phyloP scores from a whole-genome alignment of 2,113 vertebrate species.

The Nerophis lumbriciformis region DNA sequence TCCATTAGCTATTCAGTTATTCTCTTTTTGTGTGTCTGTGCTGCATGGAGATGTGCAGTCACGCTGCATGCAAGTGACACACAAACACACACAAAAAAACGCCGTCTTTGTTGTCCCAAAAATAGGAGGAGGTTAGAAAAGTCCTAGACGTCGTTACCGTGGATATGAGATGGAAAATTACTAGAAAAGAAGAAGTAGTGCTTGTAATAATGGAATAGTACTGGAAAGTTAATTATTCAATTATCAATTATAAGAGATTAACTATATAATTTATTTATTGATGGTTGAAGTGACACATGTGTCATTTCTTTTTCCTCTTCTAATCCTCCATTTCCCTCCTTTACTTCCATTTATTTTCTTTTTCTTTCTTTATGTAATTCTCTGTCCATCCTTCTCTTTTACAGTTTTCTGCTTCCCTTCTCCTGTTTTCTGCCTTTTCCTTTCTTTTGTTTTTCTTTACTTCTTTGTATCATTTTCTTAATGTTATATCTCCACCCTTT shows the following conservation, averaged over 20 bases:
- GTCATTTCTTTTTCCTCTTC: constrained; percentile 5
- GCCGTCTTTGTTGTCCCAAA: constrained; percentile 46
- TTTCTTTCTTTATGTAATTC: too few relatives aligned
- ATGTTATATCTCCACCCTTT: background rate
- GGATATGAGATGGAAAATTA: too few relatives aligned
- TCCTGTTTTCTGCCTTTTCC: too few relatives aligned
- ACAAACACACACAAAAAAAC: constrained; percentile 59
- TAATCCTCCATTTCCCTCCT: too few relatives aligned
- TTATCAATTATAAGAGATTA: too few relatives aligned
- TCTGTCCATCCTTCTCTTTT: too few relatives aligned
- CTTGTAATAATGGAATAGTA: too few relatives aligned
- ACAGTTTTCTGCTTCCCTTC: too few relatives aligned
- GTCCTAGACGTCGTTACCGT: too few relatives aligned
- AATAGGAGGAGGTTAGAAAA: constrained; percentile 22
- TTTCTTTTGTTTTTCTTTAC: background rate
- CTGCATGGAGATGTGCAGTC: constrained; percentile 67
- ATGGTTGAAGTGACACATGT: constrained; percentile 33
- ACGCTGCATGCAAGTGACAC: constrained; percentile 64
- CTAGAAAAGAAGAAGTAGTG: too few relatives aligned
- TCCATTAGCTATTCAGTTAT: constrained; percentile 72
- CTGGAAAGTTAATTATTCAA: too few relatives aligned
- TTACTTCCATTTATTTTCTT: too few relatives aligned
- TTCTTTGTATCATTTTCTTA: background rate
- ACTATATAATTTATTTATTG: constrained; percentile 8
- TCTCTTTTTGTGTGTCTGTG: constrained; percentile 63